Conservation (phyloP, 1,140 invertebrate genomes). For the Elymnias hypermnestra region DNA sequence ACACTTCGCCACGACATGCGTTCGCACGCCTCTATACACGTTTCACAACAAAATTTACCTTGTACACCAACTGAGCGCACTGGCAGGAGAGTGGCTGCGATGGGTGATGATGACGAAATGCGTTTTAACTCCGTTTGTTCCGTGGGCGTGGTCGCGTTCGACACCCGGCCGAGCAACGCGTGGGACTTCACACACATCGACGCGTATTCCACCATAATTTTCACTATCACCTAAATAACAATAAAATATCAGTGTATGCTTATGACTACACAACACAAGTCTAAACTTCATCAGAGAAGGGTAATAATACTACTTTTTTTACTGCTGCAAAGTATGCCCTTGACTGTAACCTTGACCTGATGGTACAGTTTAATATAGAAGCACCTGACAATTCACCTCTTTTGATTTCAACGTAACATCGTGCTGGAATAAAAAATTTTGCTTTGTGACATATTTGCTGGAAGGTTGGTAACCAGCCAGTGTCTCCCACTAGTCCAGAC, state of each 20-base stretch:
- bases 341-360: too few relatives aligned
- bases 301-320: not conserved
- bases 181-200: conserved; percentile 96
- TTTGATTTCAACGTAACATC: too few relatives aligned
- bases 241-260: not conserved
- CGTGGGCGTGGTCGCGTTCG: conserved; percentile 85
- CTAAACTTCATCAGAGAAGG: not conserved
- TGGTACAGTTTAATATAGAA: too few relatives aligned
- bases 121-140: conserved; percentile 84
- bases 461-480: too few relatives aligned
- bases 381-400: too few relatives aligned
- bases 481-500: too few relatives aligned
- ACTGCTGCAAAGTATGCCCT: too few relatives aligned
- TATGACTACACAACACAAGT: too few relatives aligned
- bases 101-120: conserved; percentile 87
- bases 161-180: conserved; percentile 91
- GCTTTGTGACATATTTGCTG: too few relatives aligned
- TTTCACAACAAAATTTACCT: conserved; percentile 59
- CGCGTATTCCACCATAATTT: conserved; percentile 95
- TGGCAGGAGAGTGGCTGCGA: conserved; percentile 92
- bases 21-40: not conserved
- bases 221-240: conserved; percentile 84
- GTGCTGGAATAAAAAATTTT: too few relatives aligned
- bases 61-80: conserved; percentile 98
- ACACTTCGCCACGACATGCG: too few relatives aligned